A percentile compares a stretch with the other conserved stretches of the same genome.
Conservation (phyloP, 2,888 invertebrate species). For the Escarpia spicata region DNA sequence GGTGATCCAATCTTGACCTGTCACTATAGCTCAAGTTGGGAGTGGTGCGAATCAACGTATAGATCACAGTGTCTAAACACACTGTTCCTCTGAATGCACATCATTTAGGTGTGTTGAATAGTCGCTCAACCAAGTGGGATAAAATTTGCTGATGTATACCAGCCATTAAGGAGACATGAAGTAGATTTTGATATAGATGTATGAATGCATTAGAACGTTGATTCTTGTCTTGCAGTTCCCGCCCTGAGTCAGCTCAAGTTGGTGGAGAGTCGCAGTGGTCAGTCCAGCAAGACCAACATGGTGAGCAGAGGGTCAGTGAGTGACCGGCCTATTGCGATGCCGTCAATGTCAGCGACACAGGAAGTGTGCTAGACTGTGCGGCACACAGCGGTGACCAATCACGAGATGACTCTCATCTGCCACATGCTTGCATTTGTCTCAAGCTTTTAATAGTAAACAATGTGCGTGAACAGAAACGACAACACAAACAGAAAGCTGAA, state of each 20-base stretch:
- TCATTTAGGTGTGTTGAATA: no score
- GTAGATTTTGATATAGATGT: no score
- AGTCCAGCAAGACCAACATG: constrained; percentile 17
- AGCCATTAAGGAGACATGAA: no score
- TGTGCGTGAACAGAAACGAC: background rate
- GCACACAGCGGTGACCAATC: background rate
- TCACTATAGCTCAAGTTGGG: no score
- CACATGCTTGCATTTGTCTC: background rate
- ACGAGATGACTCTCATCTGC: constrained; percentile 6
- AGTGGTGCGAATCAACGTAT: no score
- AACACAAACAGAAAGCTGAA: background rate
- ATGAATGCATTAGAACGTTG: background rate
- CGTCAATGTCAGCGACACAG: background rate
- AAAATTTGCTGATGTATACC: no score
- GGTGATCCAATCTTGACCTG: no score
- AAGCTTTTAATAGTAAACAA: background rate
- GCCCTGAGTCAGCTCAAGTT: constrained; percentile 29
- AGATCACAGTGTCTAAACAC: no score
- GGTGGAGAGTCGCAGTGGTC: constrained; percentile 23
- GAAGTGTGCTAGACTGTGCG: background rate
- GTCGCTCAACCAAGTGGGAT: no score
- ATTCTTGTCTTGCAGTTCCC: constrained; percentile 26
- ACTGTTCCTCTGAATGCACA: no score
- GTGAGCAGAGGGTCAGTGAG: background rate
- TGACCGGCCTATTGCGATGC: background rate